A percentile compares a stretch with the other conserved stretches of the same genome.
These are phyloP conservation scores for Drosophila nigritarsus DNA, from an alignment of 2,888 invertebrate genomes.

Conservation along the genomic window DNA sequence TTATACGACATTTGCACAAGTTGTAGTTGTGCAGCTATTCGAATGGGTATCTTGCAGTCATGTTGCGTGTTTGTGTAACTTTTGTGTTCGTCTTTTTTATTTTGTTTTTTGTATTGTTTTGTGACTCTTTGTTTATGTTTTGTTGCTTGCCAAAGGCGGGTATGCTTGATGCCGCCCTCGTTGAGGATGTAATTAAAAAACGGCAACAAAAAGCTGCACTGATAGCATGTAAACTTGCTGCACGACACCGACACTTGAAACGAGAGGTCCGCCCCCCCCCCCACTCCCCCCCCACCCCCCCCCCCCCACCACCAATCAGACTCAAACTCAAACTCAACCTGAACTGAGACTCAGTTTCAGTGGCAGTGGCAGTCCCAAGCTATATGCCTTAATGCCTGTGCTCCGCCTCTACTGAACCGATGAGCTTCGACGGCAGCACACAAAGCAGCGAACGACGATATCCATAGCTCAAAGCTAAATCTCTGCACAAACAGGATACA, in stretches of 20 bases:
- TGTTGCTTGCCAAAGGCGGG: conserved; percentile 56
- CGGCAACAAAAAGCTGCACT: conserved; percentile 63
- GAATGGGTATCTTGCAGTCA: conserved; percentile 29
- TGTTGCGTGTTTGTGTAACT: conserved; percentile 6
- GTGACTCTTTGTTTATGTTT: conserved; percentile 26
- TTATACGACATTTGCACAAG: background rate
- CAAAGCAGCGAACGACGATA: conserved; percentile 66
- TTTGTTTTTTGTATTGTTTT: conserved; percentile 10
- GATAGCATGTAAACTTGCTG: conserved; percentile 74
- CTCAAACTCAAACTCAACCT: conserved; percentile 3
- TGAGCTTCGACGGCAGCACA: conserved; percentile 58
- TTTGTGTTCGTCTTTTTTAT: background rate
- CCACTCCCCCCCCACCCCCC: no score
- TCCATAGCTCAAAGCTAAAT: conserved; percentile 83
- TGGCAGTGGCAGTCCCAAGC: conserved; percentile 16
- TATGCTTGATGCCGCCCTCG: conserved; percentile 45
- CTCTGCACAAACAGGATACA: conserved; percentile 80
- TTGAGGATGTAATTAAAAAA: conserved; percentile 79
- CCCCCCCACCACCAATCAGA: no score
- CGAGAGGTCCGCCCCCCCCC: background rate
- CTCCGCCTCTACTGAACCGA: conserved; percentile 54
- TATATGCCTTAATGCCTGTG: conserved; percentile 37
- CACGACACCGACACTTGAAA: conserved; percentile 58
- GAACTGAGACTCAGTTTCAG: conserved; percentile 19
- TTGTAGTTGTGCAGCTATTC: background rate